Evolutionary conservation across 2,888 invertebrate species (phyloP).

Genomic region (Cheilosia urbana): DNA sequence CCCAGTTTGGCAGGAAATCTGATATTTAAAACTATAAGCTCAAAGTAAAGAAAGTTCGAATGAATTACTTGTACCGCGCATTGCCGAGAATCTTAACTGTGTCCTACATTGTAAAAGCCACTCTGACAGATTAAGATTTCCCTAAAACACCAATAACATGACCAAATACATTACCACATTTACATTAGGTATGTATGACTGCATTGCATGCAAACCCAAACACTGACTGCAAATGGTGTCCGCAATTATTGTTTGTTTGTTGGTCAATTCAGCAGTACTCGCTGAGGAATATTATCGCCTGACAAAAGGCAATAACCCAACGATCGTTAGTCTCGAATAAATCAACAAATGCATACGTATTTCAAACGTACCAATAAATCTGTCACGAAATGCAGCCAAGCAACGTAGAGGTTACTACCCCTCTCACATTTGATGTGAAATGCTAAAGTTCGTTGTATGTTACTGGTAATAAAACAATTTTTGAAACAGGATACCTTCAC

Average conservation of each 20-base stretch:
- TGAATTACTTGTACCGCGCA: no score
- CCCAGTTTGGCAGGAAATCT: no score
- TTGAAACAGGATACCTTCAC: no score
- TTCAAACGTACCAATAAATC: conserved; percentile 9
- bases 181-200: neutral
- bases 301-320: conserved; percentile 35
- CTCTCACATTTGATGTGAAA: neutral
- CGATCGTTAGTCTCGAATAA: conserved; percentile 11
- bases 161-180: neutral
- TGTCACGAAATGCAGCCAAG: conserved; percentile 30
- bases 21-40: no score
- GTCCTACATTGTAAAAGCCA: no score
- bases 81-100: no score
- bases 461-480: neutral
- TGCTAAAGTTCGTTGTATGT: conserved; percentile 3
- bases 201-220: conserved; percentile 5
- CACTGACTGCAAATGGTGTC: neutral
- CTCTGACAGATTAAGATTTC: neutral
- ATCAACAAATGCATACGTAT: conserved; percentile 32
- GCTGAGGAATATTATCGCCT: conserved; percentile 28
- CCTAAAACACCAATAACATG: neutral
- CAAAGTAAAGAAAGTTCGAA: no score
- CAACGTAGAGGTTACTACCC: neutral
- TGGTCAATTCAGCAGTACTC: neutral
- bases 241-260: neutral